These are phyloP conservation scores for Microtus oregoni DNA, from an alignment of 2,113 vertebrate species.

Conservation along the genomic window DNA sequence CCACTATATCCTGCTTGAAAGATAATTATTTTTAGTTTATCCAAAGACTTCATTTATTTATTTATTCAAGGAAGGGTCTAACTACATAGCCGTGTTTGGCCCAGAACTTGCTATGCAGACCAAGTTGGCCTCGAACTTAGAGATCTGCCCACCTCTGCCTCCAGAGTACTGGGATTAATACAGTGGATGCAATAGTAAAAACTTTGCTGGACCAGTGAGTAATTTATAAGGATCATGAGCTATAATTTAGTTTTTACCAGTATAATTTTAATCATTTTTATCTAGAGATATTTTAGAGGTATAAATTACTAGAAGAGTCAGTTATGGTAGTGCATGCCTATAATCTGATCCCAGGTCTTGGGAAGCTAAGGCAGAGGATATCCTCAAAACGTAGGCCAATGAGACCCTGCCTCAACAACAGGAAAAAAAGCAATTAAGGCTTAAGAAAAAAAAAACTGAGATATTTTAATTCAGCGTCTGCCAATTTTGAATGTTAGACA, in stretches of 20 bases:
- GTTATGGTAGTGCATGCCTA: background rate
- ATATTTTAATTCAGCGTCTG: slow-evolving; percentile 36
- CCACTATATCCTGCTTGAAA: background rate
- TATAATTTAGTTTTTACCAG: background rate
- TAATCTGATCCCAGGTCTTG: background rate
- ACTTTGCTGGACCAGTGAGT: slow-evolving; percentile 5
- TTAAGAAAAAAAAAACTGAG: background rate
- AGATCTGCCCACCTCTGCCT: background rate
- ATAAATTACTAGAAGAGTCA: background rate
- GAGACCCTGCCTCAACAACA: background rate
- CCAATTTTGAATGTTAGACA: slow-evolving; percentile 15
- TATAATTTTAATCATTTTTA: background rate
- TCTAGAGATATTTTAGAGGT: background rate
- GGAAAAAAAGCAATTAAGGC: background rate
- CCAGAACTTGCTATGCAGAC: background rate
- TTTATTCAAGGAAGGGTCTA: background rate
- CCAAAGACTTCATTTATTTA: background rate
- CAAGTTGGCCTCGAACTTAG: background rate
- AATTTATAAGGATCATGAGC: background rate
- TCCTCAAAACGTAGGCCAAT: background rate
- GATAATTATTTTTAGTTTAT: background rate
- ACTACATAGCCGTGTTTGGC: background rate
- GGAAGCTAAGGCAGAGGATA: background rate
- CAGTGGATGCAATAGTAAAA: background rate
- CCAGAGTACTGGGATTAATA: background rate